Evolutionary conservation across 2,797 vertebrate species (phyloP), one percentile per base, ranked within the genome.

Genomic region (Kryptopterus vitreolus): DNA sequence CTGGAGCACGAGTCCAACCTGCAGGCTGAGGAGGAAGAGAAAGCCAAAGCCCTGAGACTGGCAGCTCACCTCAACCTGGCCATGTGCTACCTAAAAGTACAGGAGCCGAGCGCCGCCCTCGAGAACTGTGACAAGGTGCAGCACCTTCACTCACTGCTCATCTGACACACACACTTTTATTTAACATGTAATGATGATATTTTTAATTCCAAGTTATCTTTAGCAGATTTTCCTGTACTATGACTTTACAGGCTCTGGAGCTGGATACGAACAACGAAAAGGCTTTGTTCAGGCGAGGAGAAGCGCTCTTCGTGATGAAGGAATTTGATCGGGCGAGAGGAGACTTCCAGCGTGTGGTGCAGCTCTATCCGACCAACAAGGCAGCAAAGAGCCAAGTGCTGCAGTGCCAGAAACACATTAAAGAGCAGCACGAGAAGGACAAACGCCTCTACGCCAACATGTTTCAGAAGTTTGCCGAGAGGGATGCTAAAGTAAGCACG

Each of bases 401-500:
- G 53, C 33, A 95, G 55, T 99, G 97, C 89, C 97, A 98, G 89
- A 95, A 96, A 83, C 93, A 93, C 33, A 93, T 98, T 66, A 95
- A 95, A 76, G 95, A 94, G 89, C 97, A 99, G 88, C 96, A 96
- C 0, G 95, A 97, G 76, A 95, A 95, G 81, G 98, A 99, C 89
- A 99, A 98, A 79, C 96, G 94, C 85, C 95, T 97, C 83, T 99
- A 99, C 0, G 98, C 97, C 86, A 98, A 98, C 89, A 99, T 99
- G 98, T 99, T 99, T 87, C 94, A 97, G 88, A 98, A 95, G 89
- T 95, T 98, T 81, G 96, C 96, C 16, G 95, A 96, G 86, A 93
- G 94, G 71, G 96, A 98, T 74, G 87, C 92, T 11, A 98, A 97
- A 94, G 98, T 97, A 77, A 93, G 84, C 3, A 5, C 52, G 18